These are phyloP conservation scores for Boulengeromyrus knoepffleri DNA, from an alignment of 2,113 vertebrate species.

Conservation along the genomic window DNA sequence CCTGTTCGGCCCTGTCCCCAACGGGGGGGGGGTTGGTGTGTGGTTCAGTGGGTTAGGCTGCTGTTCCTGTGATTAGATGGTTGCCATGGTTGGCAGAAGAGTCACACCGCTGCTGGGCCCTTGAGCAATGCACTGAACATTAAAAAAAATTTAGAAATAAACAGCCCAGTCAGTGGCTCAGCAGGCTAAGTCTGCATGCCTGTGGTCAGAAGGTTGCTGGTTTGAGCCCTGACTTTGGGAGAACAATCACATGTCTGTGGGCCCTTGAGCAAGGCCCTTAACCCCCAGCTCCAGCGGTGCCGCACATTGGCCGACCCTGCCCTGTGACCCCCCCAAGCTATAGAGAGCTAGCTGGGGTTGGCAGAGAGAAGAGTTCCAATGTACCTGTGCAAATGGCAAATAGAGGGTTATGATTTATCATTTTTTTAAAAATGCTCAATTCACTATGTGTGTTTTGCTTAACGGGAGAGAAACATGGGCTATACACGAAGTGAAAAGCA, in stretches of 20 bases:
- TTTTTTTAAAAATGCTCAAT: background rate
- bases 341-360: background rate
- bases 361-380: background rate
- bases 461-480: background rate
- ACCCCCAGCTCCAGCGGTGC: background rate
- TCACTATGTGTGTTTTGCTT: background rate
- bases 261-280: background rate
- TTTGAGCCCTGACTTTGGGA: background rate
- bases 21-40: background rate
- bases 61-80: background rate
- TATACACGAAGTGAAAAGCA: background rate
- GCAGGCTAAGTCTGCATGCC: background rate
- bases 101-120: background rate
- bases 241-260: background rate
- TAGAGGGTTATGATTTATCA: background rate
- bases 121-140: no score
- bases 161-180: background rate
- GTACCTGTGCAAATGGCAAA: background rate
- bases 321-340: background rate
- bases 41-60: background rate
- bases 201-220: background rate
- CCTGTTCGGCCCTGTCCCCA: background rate
- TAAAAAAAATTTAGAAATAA: no score
- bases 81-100: background rate
- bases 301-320: background rate